Base-by-base conservation (phyloP, 1,140 invertebrate species). In the Philaenus spumarius region DNA sequence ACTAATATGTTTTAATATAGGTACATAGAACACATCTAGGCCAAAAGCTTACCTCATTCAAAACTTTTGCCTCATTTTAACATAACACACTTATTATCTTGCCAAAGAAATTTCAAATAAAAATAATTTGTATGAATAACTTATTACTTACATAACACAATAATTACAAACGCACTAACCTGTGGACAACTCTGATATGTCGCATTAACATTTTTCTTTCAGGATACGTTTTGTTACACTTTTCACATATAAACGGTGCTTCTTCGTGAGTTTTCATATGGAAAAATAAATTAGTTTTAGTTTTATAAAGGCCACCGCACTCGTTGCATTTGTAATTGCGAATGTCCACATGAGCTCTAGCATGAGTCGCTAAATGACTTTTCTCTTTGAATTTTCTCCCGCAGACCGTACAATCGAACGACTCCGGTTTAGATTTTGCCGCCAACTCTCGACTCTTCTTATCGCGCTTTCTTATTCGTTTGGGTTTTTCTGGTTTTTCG, bases 301-400 rank as follows among this genome's bases (percentile, higher is more conserved):
- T 60, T 50, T 60, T 60, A 47, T 47, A 60, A 2, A 39, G 15
- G 7, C 14, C 14, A n/a, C 45, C 58, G 26, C 58, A 60, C 17
- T 47, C 14, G 30, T 47, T 55, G 30, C 58, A 60, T 40, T 55
- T 55, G 42, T 55, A 60, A 11, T 60, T 60, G 37, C 58, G n/a
- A 17, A 47, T 53, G 39, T 60, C 34, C n/a, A 17, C 74, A 45
- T 78, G 76, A 30, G 71, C 64, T 19, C 69, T 50, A 22, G 50
- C 46, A 55, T 69, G 69, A 9, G 64, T 66, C 0, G 61, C 63
- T 35, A 71, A 45, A 58, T 66, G 61, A 40, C 62, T 63, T 42
- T 65, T 62, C 50, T 66, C 64, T 9, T 61, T 72, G 71, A 77
- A 78, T 56, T 58, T 53, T 51, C 65, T 67, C 11, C 62, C 62